Evolutionary conservation across 2,888 invertebrate species (phyloP).

Genomic region (Tricholauxania praeusta): DNA sequence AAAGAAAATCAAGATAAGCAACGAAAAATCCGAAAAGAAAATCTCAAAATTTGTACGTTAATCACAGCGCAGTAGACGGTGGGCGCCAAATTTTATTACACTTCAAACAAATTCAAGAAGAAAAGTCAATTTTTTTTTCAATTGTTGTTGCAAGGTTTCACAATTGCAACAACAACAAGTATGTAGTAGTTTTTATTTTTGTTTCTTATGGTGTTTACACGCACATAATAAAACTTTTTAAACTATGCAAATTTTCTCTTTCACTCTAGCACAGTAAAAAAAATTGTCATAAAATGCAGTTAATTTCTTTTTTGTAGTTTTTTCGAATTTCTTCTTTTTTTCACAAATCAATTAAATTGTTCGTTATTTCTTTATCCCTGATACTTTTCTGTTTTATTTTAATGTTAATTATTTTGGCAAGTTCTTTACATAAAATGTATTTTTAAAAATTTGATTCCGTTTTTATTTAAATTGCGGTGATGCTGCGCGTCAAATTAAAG

Average conservation of each 20-base stretch:
- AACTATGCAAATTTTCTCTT: background rate
- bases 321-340: background rate
- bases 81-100: slow-evolving; percentile 13
- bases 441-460: slow-evolving; percentile 29
- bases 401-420: slow-evolving; percentile 7
- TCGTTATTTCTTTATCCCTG: background rate
- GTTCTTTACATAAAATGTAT: background rate
- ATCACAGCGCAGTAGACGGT: slow-evolving; percentile 3
- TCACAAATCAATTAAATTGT: background rate
- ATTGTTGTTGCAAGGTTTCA: background rate
- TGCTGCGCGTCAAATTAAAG: background rate
- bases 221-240: too few species aligned
- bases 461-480: background rate
- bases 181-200: background rate
- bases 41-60: background rate
- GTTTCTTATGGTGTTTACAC: too few species aligned
- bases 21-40: background rate
- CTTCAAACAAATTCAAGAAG: slow-evolving; percentile 18
- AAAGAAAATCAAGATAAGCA: background rate
- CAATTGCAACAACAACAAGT: background rate
- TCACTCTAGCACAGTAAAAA: background rate
- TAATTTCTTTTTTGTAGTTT: background rate
- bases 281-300: background rate
- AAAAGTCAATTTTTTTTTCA: background rate
- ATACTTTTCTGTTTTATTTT: background rate